phyloP scores from a whole-genome alignment of 2,888 invertebrate genomes.

The Nebria salina region DNA sequence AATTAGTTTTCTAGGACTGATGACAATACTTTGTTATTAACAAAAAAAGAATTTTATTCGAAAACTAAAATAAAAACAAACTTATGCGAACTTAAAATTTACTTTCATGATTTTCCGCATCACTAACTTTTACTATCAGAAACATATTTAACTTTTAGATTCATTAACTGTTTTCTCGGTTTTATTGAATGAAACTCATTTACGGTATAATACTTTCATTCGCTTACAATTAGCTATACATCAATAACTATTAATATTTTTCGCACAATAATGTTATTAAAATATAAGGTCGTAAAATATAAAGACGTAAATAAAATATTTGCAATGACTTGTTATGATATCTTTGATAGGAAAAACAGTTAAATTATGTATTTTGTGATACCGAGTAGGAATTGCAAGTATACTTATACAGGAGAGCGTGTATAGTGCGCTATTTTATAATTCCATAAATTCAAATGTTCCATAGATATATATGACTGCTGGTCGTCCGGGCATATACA shows the following conservation, averaged over 20 bases:
- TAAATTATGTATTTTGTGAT: not conserved
- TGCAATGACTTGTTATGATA: not conserved
- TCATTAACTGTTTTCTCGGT: not conserved
- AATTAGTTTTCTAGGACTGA: conserved; percentile 42
- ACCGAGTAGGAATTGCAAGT: not conserved
- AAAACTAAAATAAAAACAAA: not conserved
- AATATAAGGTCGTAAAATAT: not conserved
- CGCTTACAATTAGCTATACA: not conserved
- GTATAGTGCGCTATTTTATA: not conserved
- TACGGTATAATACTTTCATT: not conserved
- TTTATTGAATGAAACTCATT: not conserved
- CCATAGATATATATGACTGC: not conserved
- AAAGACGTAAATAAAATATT: not conserved
- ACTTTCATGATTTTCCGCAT: not conserved
- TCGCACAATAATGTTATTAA: not conserved
- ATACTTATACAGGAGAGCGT: not conserved
- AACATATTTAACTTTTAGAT: not conserved
- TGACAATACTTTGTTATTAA: conserved; percentile 21
- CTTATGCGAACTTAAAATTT: not conserved
- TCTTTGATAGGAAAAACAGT: not conserved
- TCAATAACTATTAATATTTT: not conserved
- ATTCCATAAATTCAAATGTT: not conserved
- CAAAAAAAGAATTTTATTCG: not conserved
- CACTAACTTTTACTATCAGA: not conserved
- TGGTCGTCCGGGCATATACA: not conserved